A percentile compares a stretch with the other conserved stretches of the same genome.
Conservation (phyloP, 2,113 vertebrate species). For the Thamnophis sirtalis region DNA sequence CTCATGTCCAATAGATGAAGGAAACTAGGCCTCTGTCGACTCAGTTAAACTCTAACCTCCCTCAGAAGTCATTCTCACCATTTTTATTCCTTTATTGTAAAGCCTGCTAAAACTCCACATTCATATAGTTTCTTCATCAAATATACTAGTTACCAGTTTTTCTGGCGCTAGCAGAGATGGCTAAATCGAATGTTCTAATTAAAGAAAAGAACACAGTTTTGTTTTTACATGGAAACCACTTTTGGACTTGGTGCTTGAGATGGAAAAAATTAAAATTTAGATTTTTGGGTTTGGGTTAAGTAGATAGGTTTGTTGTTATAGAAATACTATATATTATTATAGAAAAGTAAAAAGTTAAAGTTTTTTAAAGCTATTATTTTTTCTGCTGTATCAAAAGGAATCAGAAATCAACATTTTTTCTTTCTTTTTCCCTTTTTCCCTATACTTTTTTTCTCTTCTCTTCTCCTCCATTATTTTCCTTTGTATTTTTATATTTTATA, state of each 20-base stretch:
- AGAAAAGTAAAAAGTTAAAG: not conserved
- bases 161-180: not conserved
- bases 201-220: not conserved
- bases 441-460: not conserved
- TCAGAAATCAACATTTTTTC: not conserved
- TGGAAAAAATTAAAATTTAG: not conserved
- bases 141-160: not conserved
- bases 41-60: not conserved
- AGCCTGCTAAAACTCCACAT: not conserved
- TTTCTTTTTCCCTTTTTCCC: not conserved
- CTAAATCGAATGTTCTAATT: not conserved
- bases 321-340: not conserved
- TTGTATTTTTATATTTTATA: not conserved
- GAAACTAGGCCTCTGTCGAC: not conserved
- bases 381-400: not conserved
- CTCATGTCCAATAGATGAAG: not conserved
- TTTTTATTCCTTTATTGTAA: not conserved
- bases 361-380: not conserved
- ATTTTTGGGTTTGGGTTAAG: not conserved
- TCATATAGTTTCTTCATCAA: not conserved
- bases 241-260: not conserved
- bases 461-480: not conserved
- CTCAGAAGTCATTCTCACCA: not conserved
- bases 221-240: not conserved
- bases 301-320: not conserved